Evolutionary conservation across 2,888 invertebrate genomes (phyloP), one percentile per base, ranked within the genome.

Genomic region (Rhorus exstirpatorius): DNA sequence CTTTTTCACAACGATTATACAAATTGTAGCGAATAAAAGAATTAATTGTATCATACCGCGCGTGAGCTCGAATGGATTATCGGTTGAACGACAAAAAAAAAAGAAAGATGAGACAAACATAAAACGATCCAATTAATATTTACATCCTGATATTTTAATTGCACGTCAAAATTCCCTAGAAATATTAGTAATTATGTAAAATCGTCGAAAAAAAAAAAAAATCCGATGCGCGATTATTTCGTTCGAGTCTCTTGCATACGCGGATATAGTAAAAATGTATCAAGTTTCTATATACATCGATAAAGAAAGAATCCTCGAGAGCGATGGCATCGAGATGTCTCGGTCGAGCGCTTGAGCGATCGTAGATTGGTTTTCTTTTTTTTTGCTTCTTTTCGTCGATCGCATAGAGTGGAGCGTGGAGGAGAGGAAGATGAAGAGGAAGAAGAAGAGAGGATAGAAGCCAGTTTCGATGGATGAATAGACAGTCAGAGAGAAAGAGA

Each of bases 371-470:
- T 76, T 82, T 79, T 79, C n/a, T 72, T 79, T 76, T 65, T 60
- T 49, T 46, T 21, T 24, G 44, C 46, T 60, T 41, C 51, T 58
- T 58, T 71, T 79, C 79, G 82, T 60, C 82, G 75, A 79, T 75
- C 74, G 70, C 44, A 58, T 4, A 75, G 68, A 61, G 67, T 61
- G 72, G 78, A 61, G 68, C 71, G 26, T 55, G 31, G 60, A 63
- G 70, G 7, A 31, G 38, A 38, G 31, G 26, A n/a, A n/a, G 31
- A 19, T 10, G 38, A 17, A 31, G 86, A 88, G 89, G 88, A 89
- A 90, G 89, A 51, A n/a, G 49, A 35, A n/a, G 31, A 60, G 60
- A 60, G 46, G 87, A 89, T 89, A 88, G 86, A 87, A 91, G 90
- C 87, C 90, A 89, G 88, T n/a, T 85, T 85, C 86, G 86, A 68